Evolutionary conservation across 2,797 vertebrate genomes (phyloP).

Genomic region (Girardinus metallicus): DNA sequence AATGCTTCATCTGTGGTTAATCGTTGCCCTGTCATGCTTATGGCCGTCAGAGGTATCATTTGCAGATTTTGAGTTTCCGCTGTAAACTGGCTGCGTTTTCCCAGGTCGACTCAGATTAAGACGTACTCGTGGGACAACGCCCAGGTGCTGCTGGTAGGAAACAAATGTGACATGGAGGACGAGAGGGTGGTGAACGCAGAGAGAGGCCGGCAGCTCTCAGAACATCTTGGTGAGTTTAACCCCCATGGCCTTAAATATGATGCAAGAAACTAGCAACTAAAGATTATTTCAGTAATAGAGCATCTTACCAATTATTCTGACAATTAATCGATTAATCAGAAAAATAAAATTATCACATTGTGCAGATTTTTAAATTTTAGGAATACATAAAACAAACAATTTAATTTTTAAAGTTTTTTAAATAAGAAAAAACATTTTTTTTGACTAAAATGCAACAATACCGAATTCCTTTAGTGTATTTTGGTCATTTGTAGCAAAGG

Average conservation of each 20-base stretch:
- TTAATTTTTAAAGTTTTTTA: too few relatives aligned
- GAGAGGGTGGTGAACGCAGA: conserved; percentile 91
- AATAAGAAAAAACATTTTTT: too few relatives aligned
- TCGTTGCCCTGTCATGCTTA: background rate
- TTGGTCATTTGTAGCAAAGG: too few relatives aligned
- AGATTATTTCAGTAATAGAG: too few relatives aligned
- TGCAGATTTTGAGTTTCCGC: conserved; percentile 3
- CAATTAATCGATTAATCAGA: too few relatives aligned
- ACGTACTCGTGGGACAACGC: conserved; percentile 99
- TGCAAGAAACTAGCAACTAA: too few relatives aligned
- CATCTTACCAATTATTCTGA: too few relatives aligned
- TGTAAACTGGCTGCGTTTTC: conserved; percentile 27
- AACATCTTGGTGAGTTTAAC: conserved; percentile 88
- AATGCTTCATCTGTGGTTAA: background rate
- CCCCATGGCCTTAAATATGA: background rate
- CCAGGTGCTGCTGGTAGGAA: conserved; percentile 95
- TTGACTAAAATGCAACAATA: too few relatives aligned
- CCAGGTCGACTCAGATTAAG: conserved; percentile 97
- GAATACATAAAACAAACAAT: too few relatives aligned
- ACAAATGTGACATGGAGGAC: conserved; percentile 98
- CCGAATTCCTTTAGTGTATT: too few relatives aligned
- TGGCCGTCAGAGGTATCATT: background rate
- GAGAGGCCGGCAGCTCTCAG: conserved; percentile 92
- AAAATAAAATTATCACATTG: too few relatives aligned
- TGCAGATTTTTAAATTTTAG: too few relatives aligned